A percentile compares a stretch with the other conserved stretches of the same genome.
phyloP scores from a whole-genome alignment of 2,888 invertebrate species.

The Endotricha flammealis region DNA sequence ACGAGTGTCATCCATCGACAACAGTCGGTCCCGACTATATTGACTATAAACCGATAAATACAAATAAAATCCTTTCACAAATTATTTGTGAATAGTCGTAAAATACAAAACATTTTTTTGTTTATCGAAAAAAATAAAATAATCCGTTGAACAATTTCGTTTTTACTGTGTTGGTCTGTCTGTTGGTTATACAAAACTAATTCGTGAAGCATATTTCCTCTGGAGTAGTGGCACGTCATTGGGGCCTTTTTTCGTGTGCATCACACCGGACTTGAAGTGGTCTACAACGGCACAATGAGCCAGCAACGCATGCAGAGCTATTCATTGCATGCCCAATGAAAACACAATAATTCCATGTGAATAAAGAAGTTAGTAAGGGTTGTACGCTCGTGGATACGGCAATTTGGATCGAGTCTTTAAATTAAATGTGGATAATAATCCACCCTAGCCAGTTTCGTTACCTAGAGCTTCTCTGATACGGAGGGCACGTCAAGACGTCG shows the following conservation, averaged over 20 bases:
- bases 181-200: conserved; percentile 5
- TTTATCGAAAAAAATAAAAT: conserved; percentile 15
- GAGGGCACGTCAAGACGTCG: too few relatives aligned
- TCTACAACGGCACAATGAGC: conserved; percentile 43
- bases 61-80: too few relatives aligned
- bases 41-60: too few relatives aligned
- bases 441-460: too few relatives aligned
- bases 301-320: conserved; percentile 69
- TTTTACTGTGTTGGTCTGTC: too few relatives aligned
- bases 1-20: too few relatives aligned
- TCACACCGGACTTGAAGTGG: conserved; percentile 66
- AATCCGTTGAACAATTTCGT: too few relatives aligned
- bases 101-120: not conserved
- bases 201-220: conserved; percentile 51
- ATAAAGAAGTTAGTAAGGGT: conserved; percentile 15
- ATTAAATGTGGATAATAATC: too few relatives aligned
- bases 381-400: conserved; percentile 32
- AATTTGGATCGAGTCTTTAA: too few relatives aligned
- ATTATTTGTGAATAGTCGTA: too few relatives aligned
- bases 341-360: conserved; percentile 60
- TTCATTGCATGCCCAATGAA: conserved; percentile 66
- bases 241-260: conserved; percentile 58
- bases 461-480: too few relatives aligned
- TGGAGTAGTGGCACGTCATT: conserved; percentile 40
- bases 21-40: too few relatives aligned